These are phyloP conservation scores for Brachionus calyciflorus DNA, from an alignment of 1,140 invertebrate species.

Conservation along the genomic window DNA sequence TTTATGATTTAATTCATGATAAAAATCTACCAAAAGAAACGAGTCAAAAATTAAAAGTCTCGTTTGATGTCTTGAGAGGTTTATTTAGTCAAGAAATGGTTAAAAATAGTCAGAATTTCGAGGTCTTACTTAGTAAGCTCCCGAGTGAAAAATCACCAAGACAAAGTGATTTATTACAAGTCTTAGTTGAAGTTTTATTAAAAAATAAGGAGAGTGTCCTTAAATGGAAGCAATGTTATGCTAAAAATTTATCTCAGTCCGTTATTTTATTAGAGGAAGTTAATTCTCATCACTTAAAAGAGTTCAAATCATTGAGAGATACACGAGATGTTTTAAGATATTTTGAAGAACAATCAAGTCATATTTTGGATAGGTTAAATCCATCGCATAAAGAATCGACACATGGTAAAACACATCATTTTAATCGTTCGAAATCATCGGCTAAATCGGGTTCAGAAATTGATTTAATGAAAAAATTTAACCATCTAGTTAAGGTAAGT, in stretches of 20 bases:
- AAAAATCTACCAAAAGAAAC: neutral
- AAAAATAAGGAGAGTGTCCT: neutral
- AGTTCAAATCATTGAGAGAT: constrained; percentile 14
- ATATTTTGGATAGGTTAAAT: neutral
- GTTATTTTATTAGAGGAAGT: neutral
- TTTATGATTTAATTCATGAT: constrained; percentile 8
- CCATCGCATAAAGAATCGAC: neutral
- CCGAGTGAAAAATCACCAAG: neutral
- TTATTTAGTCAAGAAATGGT: neutral
- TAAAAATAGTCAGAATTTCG: neutral
- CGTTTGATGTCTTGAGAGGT: neutral
- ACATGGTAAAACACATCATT: constrained; percentile 18
- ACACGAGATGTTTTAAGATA: constrained; percentile 2
- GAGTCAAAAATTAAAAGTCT: neutral
- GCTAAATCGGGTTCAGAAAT: neutral
- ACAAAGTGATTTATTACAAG: neutral
- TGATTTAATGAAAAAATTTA: constrained; percentile 20
- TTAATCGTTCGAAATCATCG: neutral
- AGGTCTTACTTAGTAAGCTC: neutral
- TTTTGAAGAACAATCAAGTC: constrained; percentile 1
- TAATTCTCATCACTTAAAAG: neutral
- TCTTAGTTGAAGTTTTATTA: neutral
- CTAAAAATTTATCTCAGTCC: neutral
- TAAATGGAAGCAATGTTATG: constrained; percentile 25
- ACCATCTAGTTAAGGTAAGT: constrained; percentile 2